Percentiles rank a stretch among this genome's conserved stretches.
phyloP scores from a whole-genome alignment of 2,888 invertebrate species.

The Lasioglossum vierecki region DNA sequence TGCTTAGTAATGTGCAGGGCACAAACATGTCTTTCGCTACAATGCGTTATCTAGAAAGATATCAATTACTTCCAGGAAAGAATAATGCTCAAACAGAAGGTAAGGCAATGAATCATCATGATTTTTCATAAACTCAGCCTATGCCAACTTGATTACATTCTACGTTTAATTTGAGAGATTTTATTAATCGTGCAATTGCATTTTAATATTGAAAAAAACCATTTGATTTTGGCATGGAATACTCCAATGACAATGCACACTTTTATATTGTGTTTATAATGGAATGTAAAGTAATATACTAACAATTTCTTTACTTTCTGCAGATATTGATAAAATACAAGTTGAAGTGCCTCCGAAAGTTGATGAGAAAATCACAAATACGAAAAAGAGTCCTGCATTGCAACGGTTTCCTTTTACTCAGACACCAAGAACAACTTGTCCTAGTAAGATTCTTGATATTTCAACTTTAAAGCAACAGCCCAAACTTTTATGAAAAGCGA shows the following conservation, averaged over 20 bases:
- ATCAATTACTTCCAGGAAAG: constrained; percentile 86
- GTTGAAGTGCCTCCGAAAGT: constrained; percentile 39
- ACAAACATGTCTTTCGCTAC: constrained; percentile 90
- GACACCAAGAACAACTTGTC: constrained; percentile 73
- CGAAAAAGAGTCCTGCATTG: constrained; percentile 48
- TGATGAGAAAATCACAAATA: constrained; percentile 40
- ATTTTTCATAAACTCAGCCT: not conserved
- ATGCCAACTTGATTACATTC: not conserved
- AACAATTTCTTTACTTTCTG: not conserved
- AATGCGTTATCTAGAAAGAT: constrained; percentile 89
- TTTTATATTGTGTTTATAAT: not conserved
- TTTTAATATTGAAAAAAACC: not conserved
- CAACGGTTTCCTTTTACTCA: constrained; percentile 63
- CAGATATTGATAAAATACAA: constrained; percentile 43
- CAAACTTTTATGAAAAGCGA: constrained; percentile 85
- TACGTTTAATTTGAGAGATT: no score
- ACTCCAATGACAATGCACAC: not conserved
- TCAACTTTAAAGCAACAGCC: constrained; percentile 89
- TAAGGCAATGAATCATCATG: constrained; percentile 51
- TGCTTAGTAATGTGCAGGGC: constrained; percentile 79
- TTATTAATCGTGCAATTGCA: no score
- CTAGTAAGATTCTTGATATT: constrained; percentile 88
- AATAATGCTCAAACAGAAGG: constrained; percentile 71
- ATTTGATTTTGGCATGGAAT: not conserved
- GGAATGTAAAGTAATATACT: not conserved